Conservation (phyloP, 2,888 invertebrate species). For the Frankliniella fusca region DNA sequence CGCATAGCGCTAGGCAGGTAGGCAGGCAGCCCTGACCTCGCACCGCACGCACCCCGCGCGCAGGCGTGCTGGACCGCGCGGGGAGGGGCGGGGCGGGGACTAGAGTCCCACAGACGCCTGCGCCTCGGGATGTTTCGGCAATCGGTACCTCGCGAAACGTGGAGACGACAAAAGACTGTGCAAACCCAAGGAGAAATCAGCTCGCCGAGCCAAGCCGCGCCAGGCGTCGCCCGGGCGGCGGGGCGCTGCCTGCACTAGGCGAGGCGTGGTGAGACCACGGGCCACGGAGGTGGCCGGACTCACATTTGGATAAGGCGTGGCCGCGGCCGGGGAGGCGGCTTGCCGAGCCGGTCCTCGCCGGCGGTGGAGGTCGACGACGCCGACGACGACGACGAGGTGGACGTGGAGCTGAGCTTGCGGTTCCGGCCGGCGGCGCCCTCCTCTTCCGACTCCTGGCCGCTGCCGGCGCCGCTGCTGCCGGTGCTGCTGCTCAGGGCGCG, state of each 20-base stretch:
- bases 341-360: conserved; percentile 50
- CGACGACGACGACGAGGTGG: conserved; percentile 46
- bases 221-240: too few relatives aligned
- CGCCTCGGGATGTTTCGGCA: too few relatives aligned
- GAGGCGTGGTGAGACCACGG: neutral
- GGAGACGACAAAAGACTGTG: too few relatives aligned
- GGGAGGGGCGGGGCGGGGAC: too few relatives aligned
- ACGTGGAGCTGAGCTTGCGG: conserved; percentile 49
- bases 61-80: too few relatives aligned
- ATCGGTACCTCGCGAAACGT: too few relatives aligned
- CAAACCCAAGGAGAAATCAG: too few relatives aligned
- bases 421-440: conserved; percentile 54
- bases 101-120: too few relatives aligned
- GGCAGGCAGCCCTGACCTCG: too few relatives aligned
- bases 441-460: conserved; percentile 52
- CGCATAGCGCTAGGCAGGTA: too few relatives aligned
- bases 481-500: conserved; percentile 48
- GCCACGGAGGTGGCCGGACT: neutral
- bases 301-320: conserved; percentile 3
- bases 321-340: conserved; percentile 49
- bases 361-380: conserved; percentile 42
- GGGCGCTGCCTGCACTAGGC: neutral
- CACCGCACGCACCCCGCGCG: too few relatives aligned
- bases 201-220: too few relatives aligned
- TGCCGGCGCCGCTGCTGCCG: conserved; percentile 45